phyloP scores from a whole-genome alignment of 2,888 invertebrate genomes.

The Acanthosepion pharaonis region DNA sequence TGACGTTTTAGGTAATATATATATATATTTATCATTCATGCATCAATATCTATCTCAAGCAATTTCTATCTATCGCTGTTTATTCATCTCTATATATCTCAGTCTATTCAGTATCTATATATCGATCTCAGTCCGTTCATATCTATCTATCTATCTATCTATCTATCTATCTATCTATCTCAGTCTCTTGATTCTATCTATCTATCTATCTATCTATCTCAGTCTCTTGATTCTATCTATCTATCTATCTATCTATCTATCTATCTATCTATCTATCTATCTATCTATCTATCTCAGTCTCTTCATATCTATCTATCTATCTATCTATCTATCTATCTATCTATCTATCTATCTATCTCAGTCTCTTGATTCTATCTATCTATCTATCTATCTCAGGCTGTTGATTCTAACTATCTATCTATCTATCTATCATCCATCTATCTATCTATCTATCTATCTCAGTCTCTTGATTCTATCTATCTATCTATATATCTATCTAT shows the following conservation, averaged over 20 bases:
- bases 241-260: too few relatives aligned
- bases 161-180: background rate
- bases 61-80: background rate
- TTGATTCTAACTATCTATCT: background rate
- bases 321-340: background rate
- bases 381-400: background rate
- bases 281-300: background rate
- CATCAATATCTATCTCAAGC: background rate
- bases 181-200: background rate
- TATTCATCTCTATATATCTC: background rate
- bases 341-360: background rate
- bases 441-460: too few relatives aligned
- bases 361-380: background rate
- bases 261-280: too few relatives aligned
- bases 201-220: background rate
- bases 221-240: too few relatives aligned
- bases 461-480: too few relatives aligned
- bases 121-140: too few relatives aligned
- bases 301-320: too few relatives aligned
- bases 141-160: too few relatives aligned
- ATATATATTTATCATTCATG: background rate
- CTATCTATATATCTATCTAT: too few relatives aligned
- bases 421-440: too few relatives aligned
- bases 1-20: background rate
- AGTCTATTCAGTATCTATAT: too few relatives aligned